Evolutionary conservation across 2,888 invertebrate species (phyloP), one percentile per base, ranked within the genome.

Genomic region (Phyllotreta cruciferae): DNA sequence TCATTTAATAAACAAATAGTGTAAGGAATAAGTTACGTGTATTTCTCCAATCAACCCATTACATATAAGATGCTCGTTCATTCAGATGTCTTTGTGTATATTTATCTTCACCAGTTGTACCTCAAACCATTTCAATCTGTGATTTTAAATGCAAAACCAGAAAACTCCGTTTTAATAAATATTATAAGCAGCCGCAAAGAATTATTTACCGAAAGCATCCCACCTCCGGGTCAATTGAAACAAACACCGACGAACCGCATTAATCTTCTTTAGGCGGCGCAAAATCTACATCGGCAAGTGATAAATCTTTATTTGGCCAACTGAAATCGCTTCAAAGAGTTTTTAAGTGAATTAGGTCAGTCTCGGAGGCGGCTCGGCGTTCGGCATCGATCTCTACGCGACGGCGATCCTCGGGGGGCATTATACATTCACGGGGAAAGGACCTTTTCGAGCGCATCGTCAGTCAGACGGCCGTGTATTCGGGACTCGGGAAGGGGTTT

Each of bases 321-420:
- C 37, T 60, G 47, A 61, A 63, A 67, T 55, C 38, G 62, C 58
- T 65, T 56, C 56, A 41, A 60, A 35, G 49, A 60, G 62, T 56
- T 55, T 24, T 53, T 56, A 62, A 66, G 62, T 69, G 66, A 67
- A 66, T 67, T 64, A 63, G 67, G 69, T 69, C 66, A 67, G 62
- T 67, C 62, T 62, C 66, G 61, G 42, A 54, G 38, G 47, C 47
- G 56, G 24, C 24, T 24, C 24, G 24, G 24, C 24, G 4, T 24
- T 24, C 24, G 24, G 24, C 60, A 62, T 54, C 60, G 57, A 66
- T 67, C 67, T 64, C 63, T 24, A 68, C 64, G 56, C 62, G 37
- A 14, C 9, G 10, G 41, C 13, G 24, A 56, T 64, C 56, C 60
- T 60, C 24, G 24, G 24, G 24, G 56, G 54, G 56, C 58, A 67